Evolutionary conservation across 2,888 invertebrate species (phyloP).

Genomic region (Eumerus sabulonum): DNA sequence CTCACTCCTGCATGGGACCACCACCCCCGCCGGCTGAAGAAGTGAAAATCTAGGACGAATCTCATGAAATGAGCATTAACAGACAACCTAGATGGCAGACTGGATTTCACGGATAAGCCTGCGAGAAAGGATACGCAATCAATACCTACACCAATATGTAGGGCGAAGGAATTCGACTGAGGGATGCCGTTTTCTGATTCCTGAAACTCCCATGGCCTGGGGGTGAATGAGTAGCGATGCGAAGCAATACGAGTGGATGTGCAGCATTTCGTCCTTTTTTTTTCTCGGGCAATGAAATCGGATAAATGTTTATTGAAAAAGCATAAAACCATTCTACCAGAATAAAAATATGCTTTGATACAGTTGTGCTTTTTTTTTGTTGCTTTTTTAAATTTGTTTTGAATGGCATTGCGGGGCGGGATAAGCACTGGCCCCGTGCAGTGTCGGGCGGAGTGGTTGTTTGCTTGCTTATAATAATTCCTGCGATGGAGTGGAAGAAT

Average conservation of each 20-base stretch:
- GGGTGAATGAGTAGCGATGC: conserved; percentile 6
- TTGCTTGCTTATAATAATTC: conserved; percentile 68
- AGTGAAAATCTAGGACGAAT: conserved; percentile 31
- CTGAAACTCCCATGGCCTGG: conserved; percentile 47
- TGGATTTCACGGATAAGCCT: conserved; percentile 62
- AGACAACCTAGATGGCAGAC: conserved; percentile 49
- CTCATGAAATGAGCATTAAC: conserved; percentile 49
- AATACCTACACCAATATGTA: conserved; percentile 3
- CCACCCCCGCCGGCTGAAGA: neutral
- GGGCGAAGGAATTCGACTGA: conserved; percentile 51
- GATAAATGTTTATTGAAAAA: conserved; percentile 80
- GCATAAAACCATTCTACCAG: conserved; percentile 80
- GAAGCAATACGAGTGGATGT: neutral
- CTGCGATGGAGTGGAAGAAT: conserved; percentile 68
- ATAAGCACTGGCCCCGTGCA: neutral
- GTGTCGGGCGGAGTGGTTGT: conserved; percentile 32
- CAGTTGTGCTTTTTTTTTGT: conserved; percentile 71
- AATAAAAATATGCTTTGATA: conserved; percentile 80
- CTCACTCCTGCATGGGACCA: conserved; percentile 21
- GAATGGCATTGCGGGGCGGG: conserved; percentile 52
- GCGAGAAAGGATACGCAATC: conserved; percentile 36
- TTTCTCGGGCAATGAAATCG: conserved; percentile 74
- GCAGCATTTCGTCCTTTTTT: conserved; percentile 7
- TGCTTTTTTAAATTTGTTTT: conserved; percentile 63
- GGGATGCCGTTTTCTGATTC: conserved; percentile 50